Base-by-base conservation (phyloP, 2,113 vertebrate genomes). In the Penelope pileata region DNA sequence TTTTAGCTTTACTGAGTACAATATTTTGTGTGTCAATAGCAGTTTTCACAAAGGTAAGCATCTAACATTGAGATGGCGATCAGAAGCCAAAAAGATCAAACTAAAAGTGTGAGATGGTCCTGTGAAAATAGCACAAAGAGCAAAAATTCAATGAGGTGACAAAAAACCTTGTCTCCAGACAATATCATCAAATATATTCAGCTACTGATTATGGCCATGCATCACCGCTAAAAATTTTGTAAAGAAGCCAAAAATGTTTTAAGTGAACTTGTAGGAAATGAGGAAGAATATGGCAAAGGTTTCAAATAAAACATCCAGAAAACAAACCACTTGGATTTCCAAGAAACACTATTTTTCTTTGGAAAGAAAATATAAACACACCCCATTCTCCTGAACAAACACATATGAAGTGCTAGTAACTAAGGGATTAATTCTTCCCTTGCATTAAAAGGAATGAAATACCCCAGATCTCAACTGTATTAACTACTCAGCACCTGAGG, bases 321-420 rank as follows among this genome's bases (percentile, higher is more conserved):
- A 92, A 45, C 38, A 94, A 96, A 95, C 5, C 38, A 76, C 36
- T 66, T 3, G 4, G 16, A 77, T 90, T 97, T 97, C 82, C 54
- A 94, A 94, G 75, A 92, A 93, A 80, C 62, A 29, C 7, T 78
- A 30, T 64, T 32, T 75, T 87, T n/a, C 48, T 82, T 73, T 85
- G 85, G 88, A 94, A 77, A 53, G 75, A 73, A 85, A 88, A 72
- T 9, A 22, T 1, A 63, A 81, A 62, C 36, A 68, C 51, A 51
- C 60, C 76, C 76, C n/a, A 48, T 45, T 73, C 84, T 72, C 94
- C 77, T 94, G 58, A 94, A 70, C n/a, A 59, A 94, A 91, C 22
- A 18, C 64, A 43, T 38, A 48, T 19, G 43, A 96, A 64, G n/a
- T 76, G 79, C 86, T 94, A 94, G 88, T 73, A 84, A 87, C 78